phyloP scores from a whole-genome alignment of 2,797 vertebrate species.

The Macroramphosus scolopax region DNA sequence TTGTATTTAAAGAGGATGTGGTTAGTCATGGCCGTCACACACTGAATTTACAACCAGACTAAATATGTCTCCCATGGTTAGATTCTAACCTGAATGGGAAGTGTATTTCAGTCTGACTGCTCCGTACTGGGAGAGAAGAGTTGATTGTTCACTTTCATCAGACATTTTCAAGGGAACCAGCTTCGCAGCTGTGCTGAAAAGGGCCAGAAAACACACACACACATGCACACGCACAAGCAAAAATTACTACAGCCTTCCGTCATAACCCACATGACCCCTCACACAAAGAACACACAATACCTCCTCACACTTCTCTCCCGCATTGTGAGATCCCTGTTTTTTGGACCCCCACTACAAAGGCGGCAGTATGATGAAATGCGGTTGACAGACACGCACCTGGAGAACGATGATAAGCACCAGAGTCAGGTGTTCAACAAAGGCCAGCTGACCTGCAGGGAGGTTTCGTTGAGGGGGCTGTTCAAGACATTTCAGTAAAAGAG shows the following conservation, averaged over 20 bases:
- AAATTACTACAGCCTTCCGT: too few relatives aligned
- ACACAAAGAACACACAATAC: conserved; percentile 4
- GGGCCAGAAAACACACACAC: conserved; percentile 2
- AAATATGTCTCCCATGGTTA: not conserved
- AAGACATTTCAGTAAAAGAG: conserved; percentile 36
- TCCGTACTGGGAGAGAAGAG: not conserved
- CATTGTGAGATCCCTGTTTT: conserved; percentile 18
- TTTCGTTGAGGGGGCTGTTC: conserved; percentile 13
- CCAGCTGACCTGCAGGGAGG: conserved; percentile 35
- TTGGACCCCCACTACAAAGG: conserved; percentile 33
- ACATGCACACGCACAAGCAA: conserved; percentile 1
- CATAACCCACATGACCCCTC: conserved; percentile 3
- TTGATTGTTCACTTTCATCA: conserved; percentile 15
- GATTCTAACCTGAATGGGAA: not conserved
- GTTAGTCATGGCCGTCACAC: not conserved
- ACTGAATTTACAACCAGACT: not conserved
- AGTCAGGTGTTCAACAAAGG: conserved; percentile 51
- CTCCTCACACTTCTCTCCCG: conserved; percentile 9
- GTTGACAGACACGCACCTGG: conserved; percentile 64
- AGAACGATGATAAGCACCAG: conserved; percentile 55
- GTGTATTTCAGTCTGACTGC: not conserved
- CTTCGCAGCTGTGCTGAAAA: conserved; percentile 3
- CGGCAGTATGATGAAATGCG: conserved; percentile 45
- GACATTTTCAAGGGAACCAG: conserved; percentile 13
- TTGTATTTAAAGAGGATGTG: too few relatives aligned